Evolutionary conservation across 2,888 invertebrate species (phyloP), one percentile per base, ranked within the genome.

Genomic region (Orthosia incerta): DNA sequence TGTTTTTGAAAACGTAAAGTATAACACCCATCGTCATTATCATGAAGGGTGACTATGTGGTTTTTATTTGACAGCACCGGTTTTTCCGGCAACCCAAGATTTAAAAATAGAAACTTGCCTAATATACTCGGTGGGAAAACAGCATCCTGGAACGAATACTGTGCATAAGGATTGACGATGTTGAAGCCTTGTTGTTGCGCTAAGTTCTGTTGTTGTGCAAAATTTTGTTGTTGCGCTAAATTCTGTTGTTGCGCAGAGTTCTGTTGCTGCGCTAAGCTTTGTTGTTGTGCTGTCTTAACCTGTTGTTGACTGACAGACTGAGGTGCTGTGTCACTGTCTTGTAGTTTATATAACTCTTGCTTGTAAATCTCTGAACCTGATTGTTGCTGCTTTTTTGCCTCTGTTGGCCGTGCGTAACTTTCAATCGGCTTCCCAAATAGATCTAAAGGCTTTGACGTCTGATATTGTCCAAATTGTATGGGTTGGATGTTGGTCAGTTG

Each of bases 341-440:
- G 92, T 50, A 96, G 85, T 82, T 96, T 95, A 78, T 91, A 96
- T 12, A 96, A 91, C 83, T 96, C 95, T 1, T 94, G 95, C 80
- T 96, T 96, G 71, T 89, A 95, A 31, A 94, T 93, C 86, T 95
- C 96, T 23, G 89, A 88, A 12, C 87, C 90, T 46, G 86, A 85
- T 3, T 85, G 74, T n/a, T 88, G 86, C 16, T 88, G 89, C 26
- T 91, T 92, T 64, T 90, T 91, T 39, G 86, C 88, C n/a, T 92
- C 90, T 18, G 82, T 83, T 0, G 94, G 96, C 72, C 94, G 91
- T 16, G 86, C 91, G 76, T 93, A 94, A 45, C 86, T 86, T 64
- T 96, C 95, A 2, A 93, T 87, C 0, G 95, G 94, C 67, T 95
- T 96, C 9, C 90, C 91, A 69, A 90, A 95, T 31, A 93, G 70